Conservation (phyloP, 2,113 vertebrate species). For the Oxygymnocypris stewartii region DNA sequence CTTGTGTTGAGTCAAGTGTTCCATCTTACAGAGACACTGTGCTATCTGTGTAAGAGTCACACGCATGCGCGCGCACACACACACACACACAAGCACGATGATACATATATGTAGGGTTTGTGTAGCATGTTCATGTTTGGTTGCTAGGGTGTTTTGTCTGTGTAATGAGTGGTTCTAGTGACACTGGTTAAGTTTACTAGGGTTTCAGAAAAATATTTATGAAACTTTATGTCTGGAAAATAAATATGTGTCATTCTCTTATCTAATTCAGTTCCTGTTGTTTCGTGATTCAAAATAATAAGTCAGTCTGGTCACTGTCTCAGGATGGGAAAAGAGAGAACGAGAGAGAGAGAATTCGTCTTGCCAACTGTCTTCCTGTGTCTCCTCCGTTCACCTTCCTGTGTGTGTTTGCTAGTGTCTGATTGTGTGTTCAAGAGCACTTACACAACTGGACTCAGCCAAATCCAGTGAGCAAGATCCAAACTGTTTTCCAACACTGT, state of each 20-base stretch:
- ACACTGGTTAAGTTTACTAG: not conserved
- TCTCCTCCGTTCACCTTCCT: constrained; percentile 31
- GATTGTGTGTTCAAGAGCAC: constrained; percentile 4
- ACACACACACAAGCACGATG: not conserved
- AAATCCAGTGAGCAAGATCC: not conserved
- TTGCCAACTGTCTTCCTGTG: constrained; percentile 37
- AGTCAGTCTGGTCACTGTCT: constrained; percentile 10
- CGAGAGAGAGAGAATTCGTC: not conserved
- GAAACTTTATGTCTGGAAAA: not conserved
- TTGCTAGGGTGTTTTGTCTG: not conserved
- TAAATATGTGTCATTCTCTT: not conserved
- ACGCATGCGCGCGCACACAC: no score
- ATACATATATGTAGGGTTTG: no score
- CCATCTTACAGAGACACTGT: constrained; percentile 60
- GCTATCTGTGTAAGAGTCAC: constrained; percentile 36
- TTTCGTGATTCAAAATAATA: constrained; percentile 32
- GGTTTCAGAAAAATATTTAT: not conserved
- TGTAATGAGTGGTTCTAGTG: not conserved
- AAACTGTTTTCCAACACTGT: not conserved
- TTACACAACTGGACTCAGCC: not conserved
- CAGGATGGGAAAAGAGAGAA: not conserved
- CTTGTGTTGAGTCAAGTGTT: constrained; percentile 70
- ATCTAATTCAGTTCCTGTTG: constrained; percentile 52
- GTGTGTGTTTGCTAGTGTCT: constrained; percentile 33
- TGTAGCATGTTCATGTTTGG: not conserved